A percentile compares a stretch with the other conserved stretches of the same genome.
These are phyloP conservation scores for Lamprologus sp. DNA, from an alignment of 2,113 vertebrate species.

Conservation along the genomic window DNA sequence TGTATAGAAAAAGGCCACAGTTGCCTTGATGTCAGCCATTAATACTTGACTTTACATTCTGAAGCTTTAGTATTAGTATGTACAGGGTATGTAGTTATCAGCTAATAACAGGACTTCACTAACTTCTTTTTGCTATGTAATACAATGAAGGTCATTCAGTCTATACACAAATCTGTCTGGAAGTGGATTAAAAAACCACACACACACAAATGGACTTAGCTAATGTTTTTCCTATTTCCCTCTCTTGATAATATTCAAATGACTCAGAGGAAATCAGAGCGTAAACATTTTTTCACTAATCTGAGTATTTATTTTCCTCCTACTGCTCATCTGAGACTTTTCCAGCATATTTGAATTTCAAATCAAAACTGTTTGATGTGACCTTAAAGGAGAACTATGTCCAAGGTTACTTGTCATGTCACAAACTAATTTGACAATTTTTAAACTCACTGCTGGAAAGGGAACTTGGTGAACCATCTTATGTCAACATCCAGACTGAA, in stretches of 20 bases:
- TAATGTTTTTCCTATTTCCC: neutral
- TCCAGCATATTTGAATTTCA: constrained; percentile 7
- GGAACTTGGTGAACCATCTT: neutral
- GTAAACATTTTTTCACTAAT: neutral
- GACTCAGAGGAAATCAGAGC: neutral
- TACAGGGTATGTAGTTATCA: neutral
- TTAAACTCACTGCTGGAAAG: neutral
- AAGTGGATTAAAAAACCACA: neutral
- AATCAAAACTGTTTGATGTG: neutral
- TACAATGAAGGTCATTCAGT: neutral
- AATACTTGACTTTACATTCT: neutral
- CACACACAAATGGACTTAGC: neutral
- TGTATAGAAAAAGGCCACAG: neutral
- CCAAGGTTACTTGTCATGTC: neutral
- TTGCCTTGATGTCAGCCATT: neutral
- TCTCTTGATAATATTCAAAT: neutral
- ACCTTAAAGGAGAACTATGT: neutral
- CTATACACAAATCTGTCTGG: neutral
- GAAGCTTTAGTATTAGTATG: neutral
- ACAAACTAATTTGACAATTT: neutral
- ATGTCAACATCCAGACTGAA: neutral
- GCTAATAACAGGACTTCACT: neutral
- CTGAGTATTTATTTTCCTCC: neutral
- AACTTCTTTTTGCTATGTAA: neutral
- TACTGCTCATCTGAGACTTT: neutral